Evolutionary conservation across 64 coral and sea anemone genomes (phyloP).

Genomic region (Pocillopora damicornis): DNA sequence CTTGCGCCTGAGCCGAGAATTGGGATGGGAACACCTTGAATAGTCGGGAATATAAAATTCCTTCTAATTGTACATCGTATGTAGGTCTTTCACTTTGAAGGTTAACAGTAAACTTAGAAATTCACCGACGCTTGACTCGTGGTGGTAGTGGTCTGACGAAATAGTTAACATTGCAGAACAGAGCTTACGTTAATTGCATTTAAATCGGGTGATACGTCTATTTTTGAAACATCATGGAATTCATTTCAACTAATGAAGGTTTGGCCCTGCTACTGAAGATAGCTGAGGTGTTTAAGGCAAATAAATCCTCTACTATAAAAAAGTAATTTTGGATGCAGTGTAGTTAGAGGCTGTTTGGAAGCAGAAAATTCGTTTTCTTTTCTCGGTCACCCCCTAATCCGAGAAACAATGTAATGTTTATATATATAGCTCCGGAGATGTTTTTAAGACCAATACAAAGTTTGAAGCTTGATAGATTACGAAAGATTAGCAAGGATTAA

Average conservation of each 20-base stretch:
- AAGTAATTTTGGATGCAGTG: background rate
- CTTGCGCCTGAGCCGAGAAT: background rate
- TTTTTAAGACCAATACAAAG: constrained; percentile 41
- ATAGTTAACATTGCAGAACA: background rate
- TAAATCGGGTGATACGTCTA: background rate
- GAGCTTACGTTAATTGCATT: constrained; percentile 3
- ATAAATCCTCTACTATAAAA: background rate
- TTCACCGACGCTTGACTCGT: background rate
- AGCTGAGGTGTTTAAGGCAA: background rate
- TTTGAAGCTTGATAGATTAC: constrained; percentile 26
- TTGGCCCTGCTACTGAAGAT: background rate
- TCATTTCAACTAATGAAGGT: background rate
- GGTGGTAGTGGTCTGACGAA: background rate
- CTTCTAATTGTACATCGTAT: too few species aligned
- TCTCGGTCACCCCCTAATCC: background rate
- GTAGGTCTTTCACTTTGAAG: too few species aligned
- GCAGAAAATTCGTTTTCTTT: background rate
- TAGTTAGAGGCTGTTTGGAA: background rate
- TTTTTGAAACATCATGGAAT: background rate
- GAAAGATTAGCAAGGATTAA: constrained; percentile 19
- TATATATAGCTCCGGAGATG: constrained; percentile 2
- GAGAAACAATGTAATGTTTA: constrained; percentile 25
- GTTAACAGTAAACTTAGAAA: too few species aligned
- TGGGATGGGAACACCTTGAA: background rate
- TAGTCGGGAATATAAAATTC: too few species aligned